These are phyloP conservation scores for Oopsacas minuta DNA, from an alignment of 37 sponge, comb jelly and placozoan species.

Conservation along the genomic window DNA sequence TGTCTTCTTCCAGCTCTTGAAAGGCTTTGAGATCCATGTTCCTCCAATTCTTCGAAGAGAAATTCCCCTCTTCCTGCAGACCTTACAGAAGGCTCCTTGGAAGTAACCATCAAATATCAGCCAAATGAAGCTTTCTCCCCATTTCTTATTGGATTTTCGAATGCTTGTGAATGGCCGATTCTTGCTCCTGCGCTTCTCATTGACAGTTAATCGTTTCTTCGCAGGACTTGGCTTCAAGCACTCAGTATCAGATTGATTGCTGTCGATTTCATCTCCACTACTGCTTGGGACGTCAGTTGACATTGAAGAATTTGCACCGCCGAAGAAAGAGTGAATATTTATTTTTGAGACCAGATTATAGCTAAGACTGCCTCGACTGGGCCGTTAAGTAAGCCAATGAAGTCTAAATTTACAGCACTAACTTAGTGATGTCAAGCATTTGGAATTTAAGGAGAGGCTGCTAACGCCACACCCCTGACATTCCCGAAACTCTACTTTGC, in stretches of 20 bases:
- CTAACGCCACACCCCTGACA: background rate
- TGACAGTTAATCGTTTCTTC: background rate
- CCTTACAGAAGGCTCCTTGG: background rate
- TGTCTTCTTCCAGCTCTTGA: background rate
- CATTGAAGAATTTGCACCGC: background rate
- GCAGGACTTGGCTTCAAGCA: background rate
- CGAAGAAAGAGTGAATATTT: background rate
- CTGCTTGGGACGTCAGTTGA: background rate
- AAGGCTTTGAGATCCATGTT: background rate
- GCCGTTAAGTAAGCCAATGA: background rate
- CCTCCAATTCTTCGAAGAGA: background rate
- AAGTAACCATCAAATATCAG: background rate
- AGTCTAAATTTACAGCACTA: background rate
- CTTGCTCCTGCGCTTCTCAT: background rate
- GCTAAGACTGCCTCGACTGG: background rate
- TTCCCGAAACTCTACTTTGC: background rate
- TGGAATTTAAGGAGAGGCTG: background rate
- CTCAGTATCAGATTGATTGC: background rate
- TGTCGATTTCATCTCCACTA: background rate
- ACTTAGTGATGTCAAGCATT: background rate
- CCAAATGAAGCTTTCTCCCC: background rate
- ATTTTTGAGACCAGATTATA: background rate
- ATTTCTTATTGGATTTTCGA: background rate
- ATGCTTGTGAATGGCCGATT: background rate
- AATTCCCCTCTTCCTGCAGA: background rate